Percentiles rank a stretch among this genome's conserved stretches.
These are phyloP conservation scores for Muschampia plurimacula DNA, from an alignment of 2,888 invertebrate species.

Conservation along the genomic window DNA sequence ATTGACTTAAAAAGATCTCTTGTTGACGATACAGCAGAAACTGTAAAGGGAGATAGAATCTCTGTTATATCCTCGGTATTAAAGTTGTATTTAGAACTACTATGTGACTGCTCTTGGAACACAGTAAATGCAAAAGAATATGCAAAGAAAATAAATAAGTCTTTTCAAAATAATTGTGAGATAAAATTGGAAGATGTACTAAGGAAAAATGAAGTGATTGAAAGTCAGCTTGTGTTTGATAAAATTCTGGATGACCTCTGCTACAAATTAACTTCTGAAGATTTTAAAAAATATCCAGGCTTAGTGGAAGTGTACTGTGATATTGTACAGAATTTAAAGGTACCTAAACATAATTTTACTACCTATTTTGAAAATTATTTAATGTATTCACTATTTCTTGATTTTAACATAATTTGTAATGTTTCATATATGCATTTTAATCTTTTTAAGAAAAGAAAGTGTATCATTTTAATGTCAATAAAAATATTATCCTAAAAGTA, in stretches of 20 bases:
- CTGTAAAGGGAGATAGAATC: constrained; percentile 47
- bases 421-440: too few species aligned
- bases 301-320: constrained; percentile 66
- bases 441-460: too few species aligned
- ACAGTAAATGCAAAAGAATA: constrained; percentile 53
- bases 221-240: constrained; percentile 67
- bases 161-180: constrained; percentile 58
- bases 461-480: too few species aligned
- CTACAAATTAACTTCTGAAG: constrained; percentile 59
- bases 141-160: constrained; percentile 55
- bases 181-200: constrained; percentile 58
- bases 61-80: constrained; percentile 57
- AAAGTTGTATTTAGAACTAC: constrained; percentile 65
- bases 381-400: too few species aligned
- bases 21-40: constrained; percentile 32
- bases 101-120: constrained; percentile 62
- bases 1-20: constrained; percentile 48
- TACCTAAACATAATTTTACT: constrained; percentile 41
- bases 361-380: not conserved
- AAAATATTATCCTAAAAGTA: too few species aligned
- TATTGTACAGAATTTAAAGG: constrained; percentile 60
- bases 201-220: constrained; percentile 49
- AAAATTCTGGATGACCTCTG: constrained; percentile 63
- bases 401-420: too few species aligned
- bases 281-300: constrained; percentile 70